Evolutionary conservation across 2,797 vertebrate genomes (phyloP).

Genomic region (Scleropages formosus): DNA sequence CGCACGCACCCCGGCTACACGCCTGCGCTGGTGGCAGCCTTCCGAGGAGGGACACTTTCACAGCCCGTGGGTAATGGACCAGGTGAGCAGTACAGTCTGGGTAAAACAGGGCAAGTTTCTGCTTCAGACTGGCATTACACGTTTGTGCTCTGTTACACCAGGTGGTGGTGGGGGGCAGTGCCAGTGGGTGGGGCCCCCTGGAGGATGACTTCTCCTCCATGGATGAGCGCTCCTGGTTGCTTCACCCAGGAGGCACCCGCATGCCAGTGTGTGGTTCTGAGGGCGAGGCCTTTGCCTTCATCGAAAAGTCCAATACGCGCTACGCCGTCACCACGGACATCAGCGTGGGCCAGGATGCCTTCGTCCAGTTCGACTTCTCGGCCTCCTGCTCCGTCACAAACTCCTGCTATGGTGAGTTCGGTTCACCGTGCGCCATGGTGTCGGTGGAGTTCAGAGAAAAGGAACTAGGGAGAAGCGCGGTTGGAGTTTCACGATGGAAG

Average conservation of each 20-base stretch:
- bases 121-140: too few species aligned
- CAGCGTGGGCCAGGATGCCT: slow-evolving; percentile 88
- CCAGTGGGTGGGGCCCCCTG: slow-evolving; percentile 90
- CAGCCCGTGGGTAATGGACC: slow-evolving; percentile 98
- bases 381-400: slow-evolving; percentile 97
- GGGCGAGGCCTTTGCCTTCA: slow-evolving; percentile 94
- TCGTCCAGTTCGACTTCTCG: slow-evolving; percentile 96
- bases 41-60: slow-evolving; percentile 94
- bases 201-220: slow-evolving; percentile 92
- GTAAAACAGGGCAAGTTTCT: neutral
- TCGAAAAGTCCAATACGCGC: slow-evolving; percentile 96
- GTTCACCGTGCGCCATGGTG: neutral
- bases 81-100: slow-evolving; percentile 66
- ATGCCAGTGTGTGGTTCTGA: slow-evolving; percentile 96
- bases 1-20: slow-evolving; percentile 82
- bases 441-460: neutral
- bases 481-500: neutral
- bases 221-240: slow-evolving; percentile 93
- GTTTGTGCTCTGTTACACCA: slow-evolving; percentile 47
- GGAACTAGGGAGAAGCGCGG: neutral
- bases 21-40: slow-evolving; percentile 98
- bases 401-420: slow-evolving; percentile 89
- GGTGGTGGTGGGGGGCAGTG: slow-evolving; percentile 96
- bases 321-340: slow-evolving; percentile 95
- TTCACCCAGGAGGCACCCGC: slow-evolving; percentile 91